Evolutionary conservation across 2,797 vertebrate species (phyloP).

Genomic region (Zenarchopterus dispar): DNA sequence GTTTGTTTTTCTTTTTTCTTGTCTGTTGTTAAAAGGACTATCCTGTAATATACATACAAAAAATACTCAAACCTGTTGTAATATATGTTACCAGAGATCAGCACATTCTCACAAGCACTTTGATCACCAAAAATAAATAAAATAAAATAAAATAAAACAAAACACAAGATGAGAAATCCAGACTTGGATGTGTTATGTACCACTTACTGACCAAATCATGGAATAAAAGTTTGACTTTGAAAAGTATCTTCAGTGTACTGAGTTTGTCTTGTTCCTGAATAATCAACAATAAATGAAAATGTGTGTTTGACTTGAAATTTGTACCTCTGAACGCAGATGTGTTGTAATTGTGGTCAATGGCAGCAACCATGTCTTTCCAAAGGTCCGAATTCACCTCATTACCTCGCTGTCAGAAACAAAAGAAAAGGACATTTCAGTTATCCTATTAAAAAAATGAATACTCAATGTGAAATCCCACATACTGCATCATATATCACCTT

Average conservation of each 20-base stretch:
- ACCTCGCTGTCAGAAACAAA: slow-evolving; percentile 77
- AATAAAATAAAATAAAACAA: slow-evolving; percentile 5
- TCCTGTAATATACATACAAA: slow-evolving; percentile 67
- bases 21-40: slow-evolving; percentile 66
- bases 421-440: slow-evolving; percentile 35
- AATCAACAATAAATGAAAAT: background rate
- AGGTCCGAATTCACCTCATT: slow-evolving; percentile 90
- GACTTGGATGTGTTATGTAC: slow-evolving; percentile 70
- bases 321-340: slow-evolving; percentile 95
- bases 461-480: slow-evolving; percentile 2
- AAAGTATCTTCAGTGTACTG: slow-evolving; percentile 42
- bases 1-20: slow-evolving; percentile 69
- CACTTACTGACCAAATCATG: slow-evolving; percentile 75
- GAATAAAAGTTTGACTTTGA: slow-evolving; percentile 76
- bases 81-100: slow-evolving; percentile 57
- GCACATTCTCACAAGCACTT: slow-evolving; percentile 64
- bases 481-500: slow-evolving; percentile 80
- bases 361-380: slow-evolving; percentile 95
- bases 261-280: slow-evolving; percentile 21
- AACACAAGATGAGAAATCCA: slow-evolving; percentile 57
- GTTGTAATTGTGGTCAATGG: slow-evolving; percentile 96
- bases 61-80: slow-evolving; percentile 55
- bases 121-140: slow-evolving; percentile 39
- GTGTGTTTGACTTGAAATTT: slow-evolving; percentile 37
- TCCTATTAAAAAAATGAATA: background rate